Percentiles rank a stretch among this genome's conserved stretches.
Evolutionary conservation across 2,888 invertebrate genomes (phyloP).

Genomic region (Lycophotia porphyrea): DNA sequence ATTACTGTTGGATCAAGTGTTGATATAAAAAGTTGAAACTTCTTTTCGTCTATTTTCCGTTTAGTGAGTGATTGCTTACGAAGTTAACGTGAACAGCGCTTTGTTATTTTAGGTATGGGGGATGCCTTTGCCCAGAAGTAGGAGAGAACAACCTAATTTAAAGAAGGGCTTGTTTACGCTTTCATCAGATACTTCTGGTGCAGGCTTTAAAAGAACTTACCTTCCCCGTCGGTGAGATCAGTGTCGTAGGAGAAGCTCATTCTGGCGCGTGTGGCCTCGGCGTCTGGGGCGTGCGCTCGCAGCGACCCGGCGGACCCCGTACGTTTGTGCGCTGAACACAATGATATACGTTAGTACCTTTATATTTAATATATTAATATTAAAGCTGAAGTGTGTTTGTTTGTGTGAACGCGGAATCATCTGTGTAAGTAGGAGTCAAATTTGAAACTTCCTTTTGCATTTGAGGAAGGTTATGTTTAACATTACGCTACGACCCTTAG

Average conservation of each 20-base stretch:
- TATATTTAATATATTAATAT: not conserved
- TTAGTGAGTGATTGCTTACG: no score
- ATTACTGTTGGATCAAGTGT: no score
- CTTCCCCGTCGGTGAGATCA: conserved; percentile 84
- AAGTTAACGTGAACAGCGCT: no score
- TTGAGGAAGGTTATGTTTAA: no score
- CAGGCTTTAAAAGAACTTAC: conserved; percentile 66
- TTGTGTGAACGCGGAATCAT: not conserved
- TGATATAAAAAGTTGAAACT: no score
- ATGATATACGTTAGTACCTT: not conserved
- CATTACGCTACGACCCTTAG: no score
- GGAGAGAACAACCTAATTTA: not conserved
- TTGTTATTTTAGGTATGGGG: not conserved
- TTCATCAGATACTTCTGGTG: not conserved
- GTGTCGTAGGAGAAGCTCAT: conserved; percentile 80
- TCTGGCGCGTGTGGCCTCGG: conserved; percentile 84
- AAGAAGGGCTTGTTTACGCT: not conserved
- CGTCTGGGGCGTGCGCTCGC: conserved; percentile 67
- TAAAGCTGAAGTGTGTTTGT: not conserved
- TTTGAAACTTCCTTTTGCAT: not conserved
- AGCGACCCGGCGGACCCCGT: conserved; percentile 94
- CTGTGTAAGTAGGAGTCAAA: not conserved
- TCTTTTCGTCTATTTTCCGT: no score
- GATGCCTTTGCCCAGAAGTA: not conserved
- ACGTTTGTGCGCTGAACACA: conserved; percentile 92